Evolutionary conservation across 2,113 vertebrate species (phyloP).

Genomic region (Bufo bufo): DNA sequence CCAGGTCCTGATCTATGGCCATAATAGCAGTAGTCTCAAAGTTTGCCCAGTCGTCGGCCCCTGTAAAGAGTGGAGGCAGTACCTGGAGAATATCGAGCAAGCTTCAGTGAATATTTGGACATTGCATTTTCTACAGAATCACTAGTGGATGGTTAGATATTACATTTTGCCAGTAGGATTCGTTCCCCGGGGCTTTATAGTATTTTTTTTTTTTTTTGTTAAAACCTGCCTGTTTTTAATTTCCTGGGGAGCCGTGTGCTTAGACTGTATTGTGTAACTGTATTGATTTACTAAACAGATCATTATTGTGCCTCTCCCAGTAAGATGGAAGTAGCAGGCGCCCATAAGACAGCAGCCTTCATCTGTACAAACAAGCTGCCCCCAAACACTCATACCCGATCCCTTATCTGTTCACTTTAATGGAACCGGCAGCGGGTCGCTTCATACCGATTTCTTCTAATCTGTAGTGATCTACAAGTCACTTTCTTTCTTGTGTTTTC

Average conservation of each 20-base stretch:
- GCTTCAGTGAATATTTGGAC: too few relatives aligned
- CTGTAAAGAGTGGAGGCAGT: too few relatives aligned
- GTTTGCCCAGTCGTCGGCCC: too few relatives aligned
- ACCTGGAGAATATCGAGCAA: too few relatives aligned
- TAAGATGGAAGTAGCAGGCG: background rate
- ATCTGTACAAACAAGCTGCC: too few relatives aligned
- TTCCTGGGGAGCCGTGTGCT: background rate
- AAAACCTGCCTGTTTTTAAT: background rate
- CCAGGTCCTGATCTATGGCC: too few relatives aligned
- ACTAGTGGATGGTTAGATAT: background rate
- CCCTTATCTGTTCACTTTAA: background rate
- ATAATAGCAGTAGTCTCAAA: too few relatives aligned
- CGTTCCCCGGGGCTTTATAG: background rate
- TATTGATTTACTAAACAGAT: background rate
- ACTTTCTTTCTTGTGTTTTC: background rate
- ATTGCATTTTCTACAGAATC: background rate
- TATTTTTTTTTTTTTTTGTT: background rate
- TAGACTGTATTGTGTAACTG: background rate
- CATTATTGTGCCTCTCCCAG: background rate
- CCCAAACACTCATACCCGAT: background rate
- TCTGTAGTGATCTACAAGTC: background rate
- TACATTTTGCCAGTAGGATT: background rate
- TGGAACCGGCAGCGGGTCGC: background rate
- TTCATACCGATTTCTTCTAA: background rate
- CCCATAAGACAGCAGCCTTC: too few relatives aligned